Conservation (phyloP, 2,797 vertebrate genomes). For the Taeniopygia guttata region DNA sequence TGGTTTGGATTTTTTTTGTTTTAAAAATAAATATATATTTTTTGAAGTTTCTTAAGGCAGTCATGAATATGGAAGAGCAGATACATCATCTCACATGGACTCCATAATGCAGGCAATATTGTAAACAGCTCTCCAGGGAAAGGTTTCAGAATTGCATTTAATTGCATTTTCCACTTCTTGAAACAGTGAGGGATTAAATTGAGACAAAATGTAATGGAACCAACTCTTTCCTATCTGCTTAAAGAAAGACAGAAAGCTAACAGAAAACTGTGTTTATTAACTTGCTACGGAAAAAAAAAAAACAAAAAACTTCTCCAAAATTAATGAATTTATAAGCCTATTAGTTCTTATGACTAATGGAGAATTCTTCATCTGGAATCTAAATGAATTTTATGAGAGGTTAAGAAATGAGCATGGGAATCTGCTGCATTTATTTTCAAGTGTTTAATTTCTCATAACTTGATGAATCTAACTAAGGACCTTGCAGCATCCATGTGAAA, state of each 20-base stretch:
- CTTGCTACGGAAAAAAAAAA: not conserved
- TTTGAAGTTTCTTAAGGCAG: slow-evolving; percentile 10
- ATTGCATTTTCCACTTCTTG: slow-evolving; percentile 76
- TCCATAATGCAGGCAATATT: slow-evolving; percentile 59
- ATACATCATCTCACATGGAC: not conserved
- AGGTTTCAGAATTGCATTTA: slow-evolving; percentile 73
- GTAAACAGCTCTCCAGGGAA: slow-evolving; percentile 68
- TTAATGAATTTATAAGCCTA: slow-evolving; percentile 37
- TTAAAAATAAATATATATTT: not conserved
- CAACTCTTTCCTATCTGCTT: slow-evolving; percentile 42
- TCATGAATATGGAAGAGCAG: slow-evolving; percentile 4
- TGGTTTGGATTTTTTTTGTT: not conserved
- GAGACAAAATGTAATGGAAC: slow-evolving; percentile 69
- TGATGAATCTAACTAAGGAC: not conserved
- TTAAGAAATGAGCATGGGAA: slow-evolving; percentile 1
- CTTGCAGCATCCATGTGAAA: not conserved
- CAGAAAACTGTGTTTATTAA: slow-evolving; percentile 20
- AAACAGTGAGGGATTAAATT: slow-evolving; percentile 72
- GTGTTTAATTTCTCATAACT: not conserved
- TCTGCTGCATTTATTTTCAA: not conserved
- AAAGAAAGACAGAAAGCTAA: slow-evolving; percentile 22
- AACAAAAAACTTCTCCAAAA: not conserved
- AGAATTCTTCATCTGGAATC: not conserved
- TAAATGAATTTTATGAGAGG: slow-evolving; percentile 9
- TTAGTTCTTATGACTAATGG: slow-evolving; percentile 30